Conservation (phyloP, 2,888 invertebrate species). For the Choristoneura rosaceana region DNA sequence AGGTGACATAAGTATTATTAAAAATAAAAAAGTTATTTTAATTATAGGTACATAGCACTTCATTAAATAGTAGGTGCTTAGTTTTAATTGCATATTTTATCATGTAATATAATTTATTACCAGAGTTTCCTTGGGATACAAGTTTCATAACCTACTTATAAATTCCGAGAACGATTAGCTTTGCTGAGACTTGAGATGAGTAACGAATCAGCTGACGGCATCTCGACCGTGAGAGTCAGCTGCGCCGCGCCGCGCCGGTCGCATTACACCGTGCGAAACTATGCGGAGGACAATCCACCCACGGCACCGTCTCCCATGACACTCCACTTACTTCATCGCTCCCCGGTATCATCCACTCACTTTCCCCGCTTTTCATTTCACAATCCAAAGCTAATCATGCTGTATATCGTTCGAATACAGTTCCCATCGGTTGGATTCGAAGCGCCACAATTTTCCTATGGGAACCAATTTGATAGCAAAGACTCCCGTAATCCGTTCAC, state of each 20-base stretch:
- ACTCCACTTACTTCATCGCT: conserved; percentile 50
- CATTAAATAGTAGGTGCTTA: neutral
- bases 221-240: conserved; percentile 63
- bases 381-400: conserved; percentile 24
- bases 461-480: conserved; percentile 22
- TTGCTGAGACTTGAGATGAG: conserved; percentile 46
- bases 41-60: too few species aligned
- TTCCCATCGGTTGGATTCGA: conserved; percentile 30
- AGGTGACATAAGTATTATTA: neutral
- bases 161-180: conserved; percentile 52
- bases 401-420: conserved; percentile 13
- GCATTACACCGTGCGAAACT: conserved; percentile 77
- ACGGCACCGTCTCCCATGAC: conserved; percentile 49
- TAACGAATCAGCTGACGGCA: conserved; percentile 62
- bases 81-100: conserved; percentile 3
- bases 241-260: conserved; percentile 54
- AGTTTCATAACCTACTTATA: neutral
- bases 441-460: conserved; percentile 34
- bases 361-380: conserved; percentile 47
- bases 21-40: neutral
- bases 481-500: conserved; percentile 4
- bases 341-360: conserved; percentile 46
- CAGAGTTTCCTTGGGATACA: neutral
- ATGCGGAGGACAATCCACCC: conserved; percentile 59
- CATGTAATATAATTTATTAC: neutral